A percentile compares a stretch with the other conserved stretches of the same genome.
These are phyloP conservation scores for Dendrocincla tyrannina DNA, from an alignment of 2,797 vertebrate species.

Conservation along the genomic window DNA sequence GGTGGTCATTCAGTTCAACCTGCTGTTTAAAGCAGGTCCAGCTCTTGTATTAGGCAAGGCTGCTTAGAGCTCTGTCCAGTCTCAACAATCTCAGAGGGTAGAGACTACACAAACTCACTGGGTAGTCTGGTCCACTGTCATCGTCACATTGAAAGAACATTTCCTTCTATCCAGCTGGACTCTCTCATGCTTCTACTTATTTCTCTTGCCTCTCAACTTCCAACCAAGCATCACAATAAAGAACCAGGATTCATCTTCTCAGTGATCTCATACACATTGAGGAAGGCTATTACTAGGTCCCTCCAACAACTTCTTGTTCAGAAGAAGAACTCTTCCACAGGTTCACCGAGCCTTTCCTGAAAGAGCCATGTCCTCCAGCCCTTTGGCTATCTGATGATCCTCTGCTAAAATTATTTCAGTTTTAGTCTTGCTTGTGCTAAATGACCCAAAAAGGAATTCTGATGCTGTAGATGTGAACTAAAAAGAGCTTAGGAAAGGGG, in stretches of 20 bases:
- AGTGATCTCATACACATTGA: not conserved
- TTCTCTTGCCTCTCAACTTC: not conserved
- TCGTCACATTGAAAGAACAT: fast-evolving
- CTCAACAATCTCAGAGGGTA: not conserved
- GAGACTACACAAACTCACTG: not conserved
- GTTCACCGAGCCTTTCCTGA: not conserved
- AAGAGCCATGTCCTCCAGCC: not conserved
- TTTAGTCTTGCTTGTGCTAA: not conserved
- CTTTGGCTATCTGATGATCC: not conserved
- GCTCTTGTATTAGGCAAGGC: not conserved
- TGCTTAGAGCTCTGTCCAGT: not conserved
- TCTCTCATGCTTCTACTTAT: not conserved
- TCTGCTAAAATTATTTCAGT: not conserved
- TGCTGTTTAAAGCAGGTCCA: not conserved
- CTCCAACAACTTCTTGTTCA: not conserved
- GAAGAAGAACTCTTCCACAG: not conserved
- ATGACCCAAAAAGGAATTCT: not conserved
- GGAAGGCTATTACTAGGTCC: not conserved
- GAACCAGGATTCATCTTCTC: not conserved
- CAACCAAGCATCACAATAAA: not conserved
- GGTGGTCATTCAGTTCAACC: not conserved
- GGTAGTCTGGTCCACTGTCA: not conserved
- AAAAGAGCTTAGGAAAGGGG: not conserved
- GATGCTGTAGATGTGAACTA: not conserved
- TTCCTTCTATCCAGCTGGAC: not conserved